These are phyloP conservation scores for Echiichthys vipera DNA, from an alignment of 2,797 vertebrate species.

Conservation along the genomic window DNA sequence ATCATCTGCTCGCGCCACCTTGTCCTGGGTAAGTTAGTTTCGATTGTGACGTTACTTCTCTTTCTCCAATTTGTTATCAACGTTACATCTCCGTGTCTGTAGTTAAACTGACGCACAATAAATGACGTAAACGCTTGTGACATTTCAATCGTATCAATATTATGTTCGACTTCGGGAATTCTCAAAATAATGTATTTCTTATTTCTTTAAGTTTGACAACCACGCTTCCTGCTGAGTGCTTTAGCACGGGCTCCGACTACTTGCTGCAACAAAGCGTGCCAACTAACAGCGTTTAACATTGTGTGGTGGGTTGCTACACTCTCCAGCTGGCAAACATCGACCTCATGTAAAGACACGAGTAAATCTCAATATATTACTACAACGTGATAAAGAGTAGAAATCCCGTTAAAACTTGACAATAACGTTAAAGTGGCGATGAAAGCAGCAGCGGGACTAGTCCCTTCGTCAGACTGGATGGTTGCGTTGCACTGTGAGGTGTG, in stretches of 20 bases:
- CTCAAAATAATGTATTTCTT: neutral
- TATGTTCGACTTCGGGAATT: neutral
- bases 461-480: neutral
- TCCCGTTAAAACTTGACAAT: neutral
- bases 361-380: no score
- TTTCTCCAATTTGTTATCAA: neutral
- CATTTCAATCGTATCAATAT: fast-evolving
- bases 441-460: neutral
- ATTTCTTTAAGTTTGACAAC: constrained; percentile 28
- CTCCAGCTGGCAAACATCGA: neutral
- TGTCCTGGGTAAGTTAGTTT: constrained; percentile 18
- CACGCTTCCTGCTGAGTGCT: constrained; percentile 42
- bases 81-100: fast-evolving
- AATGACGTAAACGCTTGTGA: no score
- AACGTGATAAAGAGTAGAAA: neutral
- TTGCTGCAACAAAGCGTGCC: constrained; percentile 61
- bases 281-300: neutral
- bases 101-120: fast-evolving
- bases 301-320: neutral
- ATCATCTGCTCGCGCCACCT: constrained; percentile 14
- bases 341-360: fast-evolving
- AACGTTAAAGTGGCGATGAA: neutral
- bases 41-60: constrained; percentile 41
- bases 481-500: constrained; percentile 5
- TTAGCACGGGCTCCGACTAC: constrained; percentile 53